phyloP scores from a whole-genome alignment of 2,888 invertebrate genomes.

The Notocelia uddmanniana region DNA sequence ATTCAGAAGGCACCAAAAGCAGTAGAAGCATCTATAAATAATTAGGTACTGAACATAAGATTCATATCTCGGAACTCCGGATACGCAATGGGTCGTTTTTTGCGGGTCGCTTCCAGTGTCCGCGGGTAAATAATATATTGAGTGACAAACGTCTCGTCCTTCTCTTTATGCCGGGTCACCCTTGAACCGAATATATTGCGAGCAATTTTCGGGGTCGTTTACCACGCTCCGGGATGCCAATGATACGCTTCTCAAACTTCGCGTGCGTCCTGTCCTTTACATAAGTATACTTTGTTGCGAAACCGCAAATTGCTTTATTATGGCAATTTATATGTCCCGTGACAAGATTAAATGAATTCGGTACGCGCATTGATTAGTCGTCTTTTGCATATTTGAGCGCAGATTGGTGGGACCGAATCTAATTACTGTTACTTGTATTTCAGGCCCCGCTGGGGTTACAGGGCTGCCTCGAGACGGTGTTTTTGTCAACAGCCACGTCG shows the following conservation, averaged over 20 bases:
- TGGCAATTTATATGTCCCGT: slow-evolving; percentile 55
- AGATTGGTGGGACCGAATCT: slow-evolving; percentile 49
- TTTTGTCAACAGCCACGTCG: slow-evolving; percentile 78
- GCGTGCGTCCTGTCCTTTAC: slow-evolving; percentile 60
- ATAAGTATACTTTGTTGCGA: slow-evolving; percentile 54
- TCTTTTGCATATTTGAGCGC: slow-evolving; percentile 29
- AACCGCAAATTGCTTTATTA: slow-evolving; percentile 65
- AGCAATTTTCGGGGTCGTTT: slow-evolving; percentile 81
- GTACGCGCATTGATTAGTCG: slow-evolving; percentile 25
- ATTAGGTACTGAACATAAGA: slow-evolving; percentile 27
- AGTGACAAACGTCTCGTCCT: slow-evolving; percentile 77
- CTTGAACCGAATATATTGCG: slow-evolving; percentile 81
- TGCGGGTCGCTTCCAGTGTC: slow-evolving; percentile 56
- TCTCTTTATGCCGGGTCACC: slow-evolving; percentile 78
- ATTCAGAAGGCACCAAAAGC: neutral
- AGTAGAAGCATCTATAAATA: slow-evolving; percentile 20
- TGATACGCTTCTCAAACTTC: slow-evolving; percentile 73
- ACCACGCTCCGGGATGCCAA: slow-evolving; percentile 75
- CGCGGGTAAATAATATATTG: slow-evolving; percentile 76
- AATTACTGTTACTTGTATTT: slow-evolving; percentile 53
- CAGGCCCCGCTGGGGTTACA: slow-evolving; percentile 56
- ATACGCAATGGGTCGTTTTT: slow-evolving; percentile 32
- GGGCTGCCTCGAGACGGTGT: slow-evolving; percentile 61
- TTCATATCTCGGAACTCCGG: slow-evolving; percentile 17
- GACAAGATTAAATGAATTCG: slow-evolving; percentile 26